Conservation (phyloP, 2,113 vertebrate species). For the Gila orcuttii region DNA sequence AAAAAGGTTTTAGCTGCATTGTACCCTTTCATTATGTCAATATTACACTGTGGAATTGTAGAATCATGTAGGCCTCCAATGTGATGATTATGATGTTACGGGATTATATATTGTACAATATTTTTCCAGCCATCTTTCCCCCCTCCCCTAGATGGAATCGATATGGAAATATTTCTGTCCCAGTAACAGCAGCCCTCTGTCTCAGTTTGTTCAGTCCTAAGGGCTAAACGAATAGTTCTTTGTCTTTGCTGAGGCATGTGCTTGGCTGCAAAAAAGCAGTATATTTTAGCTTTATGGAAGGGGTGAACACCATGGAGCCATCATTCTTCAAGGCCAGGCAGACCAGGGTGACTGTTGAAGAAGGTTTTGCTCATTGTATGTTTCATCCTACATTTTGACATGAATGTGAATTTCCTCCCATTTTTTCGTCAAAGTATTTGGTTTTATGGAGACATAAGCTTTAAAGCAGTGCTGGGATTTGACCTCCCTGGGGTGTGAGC, state of each 20-base stretch:
- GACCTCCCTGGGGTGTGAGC: conserved; percentile 49
- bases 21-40: neutral
- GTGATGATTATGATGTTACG: neutral
- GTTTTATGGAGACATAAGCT: conserved; percentile 51
- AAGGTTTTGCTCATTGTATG: conserved; percentile 50
- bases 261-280: conserved; percentile 36
- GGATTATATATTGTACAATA: neutral
- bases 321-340: conserved; percentile 49
- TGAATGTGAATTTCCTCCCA: conserved; percentile 36
- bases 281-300: conserved; percentile 41
- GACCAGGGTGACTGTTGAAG: conserved; percentile 41
- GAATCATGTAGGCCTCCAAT: neutral
- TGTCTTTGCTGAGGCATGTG: conserved; percentile 30
- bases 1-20: neutral
- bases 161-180: conserved; percentile 27
- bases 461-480: conserved; percentile 51
- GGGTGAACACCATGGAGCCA: conserved; percentile 48
- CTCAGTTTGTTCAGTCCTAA: conserved; percentile 37
- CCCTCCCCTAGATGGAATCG: neutral
- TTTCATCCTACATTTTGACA: conserved; percentile 50
- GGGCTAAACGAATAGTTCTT: conserved; percentile 42
- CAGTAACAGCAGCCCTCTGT: neutral
- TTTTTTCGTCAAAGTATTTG: conserved; percentile 20
- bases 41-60: neutral
- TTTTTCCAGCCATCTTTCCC: conserved; percentile 1